Conservation (phyloP, 2,888 invertebrate genomes). For the Nomada fucata region DNA sequence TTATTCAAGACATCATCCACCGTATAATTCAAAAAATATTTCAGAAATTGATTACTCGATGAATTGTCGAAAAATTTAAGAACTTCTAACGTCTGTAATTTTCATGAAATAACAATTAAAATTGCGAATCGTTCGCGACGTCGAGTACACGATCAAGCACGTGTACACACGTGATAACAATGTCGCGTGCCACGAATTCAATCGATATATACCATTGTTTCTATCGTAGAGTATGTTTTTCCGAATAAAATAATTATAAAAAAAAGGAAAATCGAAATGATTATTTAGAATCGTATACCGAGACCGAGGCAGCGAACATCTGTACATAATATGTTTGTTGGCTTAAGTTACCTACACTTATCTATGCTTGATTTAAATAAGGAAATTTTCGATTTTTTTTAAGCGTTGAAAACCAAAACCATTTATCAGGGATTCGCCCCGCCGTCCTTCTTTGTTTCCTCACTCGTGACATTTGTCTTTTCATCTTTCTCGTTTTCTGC, state of each 20-base stretch:
- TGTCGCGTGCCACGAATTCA: constrained; percentile 48
- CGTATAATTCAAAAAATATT: constrained; percentile 34
- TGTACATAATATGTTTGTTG: constrained; percentile 48
- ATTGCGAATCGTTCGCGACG: constrained; percentile 45
- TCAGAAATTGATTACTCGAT: constrained; percentile 11
- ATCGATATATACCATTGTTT: constrained; percentile 33
- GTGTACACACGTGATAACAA: constrained; percentile 39
- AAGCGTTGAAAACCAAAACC: constrained; percentile 44
- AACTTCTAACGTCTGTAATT: constrained; percentile 47
- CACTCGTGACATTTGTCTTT: constrained; percentile 86
- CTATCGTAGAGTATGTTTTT: constrained; percentile 32
- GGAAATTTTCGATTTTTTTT: constrained; percentile 65
- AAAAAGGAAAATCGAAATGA: constrained; percentile 13
- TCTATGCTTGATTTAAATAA: constrained; percentile 74
- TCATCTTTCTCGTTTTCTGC: constrained; percentile 88
- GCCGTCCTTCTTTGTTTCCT: constrained; percentile 89
- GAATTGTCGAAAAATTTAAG: constrained; percentile 26
- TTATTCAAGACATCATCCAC: constrained; percentile 38
- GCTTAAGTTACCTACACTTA: constrained; percentile 70
- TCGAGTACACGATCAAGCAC: constrained; percentile 64
- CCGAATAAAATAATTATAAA: constrained; percentile 19
- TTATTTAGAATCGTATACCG: constrained; percentile 48
- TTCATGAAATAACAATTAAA: constrained; percentile 53
- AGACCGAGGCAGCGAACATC: constrained; percentile 53
- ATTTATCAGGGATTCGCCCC: constrained; percentile 88